Conservation (phyloP, 2,888 invertebrate species). For the Oscheius onirici region DNA sequence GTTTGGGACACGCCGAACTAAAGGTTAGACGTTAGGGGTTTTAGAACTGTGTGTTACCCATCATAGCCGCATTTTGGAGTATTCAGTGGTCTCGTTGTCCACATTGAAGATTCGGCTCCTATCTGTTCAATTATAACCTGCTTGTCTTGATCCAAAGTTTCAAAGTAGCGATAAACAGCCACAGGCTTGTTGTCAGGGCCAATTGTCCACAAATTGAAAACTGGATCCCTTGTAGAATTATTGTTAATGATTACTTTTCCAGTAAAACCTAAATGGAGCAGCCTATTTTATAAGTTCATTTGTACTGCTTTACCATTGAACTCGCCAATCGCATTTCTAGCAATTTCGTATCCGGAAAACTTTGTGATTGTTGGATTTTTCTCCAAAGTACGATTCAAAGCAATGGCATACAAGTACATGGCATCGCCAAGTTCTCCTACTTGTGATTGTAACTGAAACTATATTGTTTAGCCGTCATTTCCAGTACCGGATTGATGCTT, state of each 20-base stretch:
- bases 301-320: slow-evolving; percentile 22
- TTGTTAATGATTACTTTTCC: slow-evolving; percentile 30
- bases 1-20: slow-evolving; percentile 44
- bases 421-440: slow-evolving; percentile 35
- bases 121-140: slow-evolving; percentile 12
- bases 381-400: slow-evolving; percentile 14
- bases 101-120: slow-evolving; percentile 14
- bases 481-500: slow-evolving; percentile 7
- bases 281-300: too few species aligned
- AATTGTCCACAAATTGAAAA: slow-evolving; percentile 21
- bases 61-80: slow-evolving; percentile 30
- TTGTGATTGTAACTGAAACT: slow-evolving; percentile 15
- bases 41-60: slow-evolving; percentile 17
- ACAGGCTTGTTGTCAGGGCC: slow-evolving; percentile 1
- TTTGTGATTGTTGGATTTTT: neutral
- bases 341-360: slow-evolving; percentile 14
- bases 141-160: slow-evolving; percentile 4
- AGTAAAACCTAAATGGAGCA: slow-evolving; percentile 24
- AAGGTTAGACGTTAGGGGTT: neutral
- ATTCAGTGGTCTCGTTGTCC: slow-evolving; percentile 22
- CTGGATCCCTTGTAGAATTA: slow-evolving; percentile 23
- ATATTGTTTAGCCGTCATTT: neutral
- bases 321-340: slow-evolving; percentile 15
- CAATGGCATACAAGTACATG: slow-evolving; percentile 19
- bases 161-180: slow-evolving; percentile 1